Evolutionary conservation across 2,797 vertebrate species (phyloP).

Genomic region (Sebastolobus altivelis): DNA sequence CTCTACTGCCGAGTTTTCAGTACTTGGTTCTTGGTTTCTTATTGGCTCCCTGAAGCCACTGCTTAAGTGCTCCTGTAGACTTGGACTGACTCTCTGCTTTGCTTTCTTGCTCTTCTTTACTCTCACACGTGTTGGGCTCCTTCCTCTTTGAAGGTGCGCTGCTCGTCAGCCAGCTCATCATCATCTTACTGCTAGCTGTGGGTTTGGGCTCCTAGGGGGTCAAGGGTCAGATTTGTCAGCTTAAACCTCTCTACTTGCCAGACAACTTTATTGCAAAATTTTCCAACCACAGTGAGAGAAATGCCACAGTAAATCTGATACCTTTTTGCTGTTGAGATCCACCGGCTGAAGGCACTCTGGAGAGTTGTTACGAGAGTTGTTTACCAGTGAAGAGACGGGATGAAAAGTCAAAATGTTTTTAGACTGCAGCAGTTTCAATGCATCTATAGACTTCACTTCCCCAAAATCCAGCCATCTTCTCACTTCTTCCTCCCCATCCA

Average conservation of each 20-base stretch:
- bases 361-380: conserved; percentile 90
- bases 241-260: neutral
- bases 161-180: conserved; percentile 91
- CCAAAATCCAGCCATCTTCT: conserved; percentile 93
- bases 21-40: conserved; percentile 84
- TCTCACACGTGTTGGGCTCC: conserved; percentile 38
- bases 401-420: conserved; percentile 90
- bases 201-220: conserved; percentile 81
- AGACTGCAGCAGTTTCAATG: conserved; percentile 90
- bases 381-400: conserved; percentile 92
- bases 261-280: neutral
- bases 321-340: conserved; percentile 85
- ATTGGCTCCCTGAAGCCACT: conserved; percentile 80
- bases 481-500: conserved; percentile 94
- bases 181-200: conserved; percentile 88
- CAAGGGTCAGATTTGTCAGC: conserved; percentile 32
- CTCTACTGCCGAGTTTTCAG: neutral
- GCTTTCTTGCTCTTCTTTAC: conserved; percentile 73
- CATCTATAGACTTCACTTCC: conserved; percentile 90
- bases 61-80: conserved; percentile 66
- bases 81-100: conserved; percentile 73
- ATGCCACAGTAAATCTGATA: conserved; percentile 40
- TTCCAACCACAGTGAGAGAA: neutral
- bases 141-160: conserved; percentile 85
- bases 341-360: conserved; percentile 90